Conservation (phyloP, 30 jellyfish, hydroid and myxozoan species). For the Hydractinia echinata region DNA sequence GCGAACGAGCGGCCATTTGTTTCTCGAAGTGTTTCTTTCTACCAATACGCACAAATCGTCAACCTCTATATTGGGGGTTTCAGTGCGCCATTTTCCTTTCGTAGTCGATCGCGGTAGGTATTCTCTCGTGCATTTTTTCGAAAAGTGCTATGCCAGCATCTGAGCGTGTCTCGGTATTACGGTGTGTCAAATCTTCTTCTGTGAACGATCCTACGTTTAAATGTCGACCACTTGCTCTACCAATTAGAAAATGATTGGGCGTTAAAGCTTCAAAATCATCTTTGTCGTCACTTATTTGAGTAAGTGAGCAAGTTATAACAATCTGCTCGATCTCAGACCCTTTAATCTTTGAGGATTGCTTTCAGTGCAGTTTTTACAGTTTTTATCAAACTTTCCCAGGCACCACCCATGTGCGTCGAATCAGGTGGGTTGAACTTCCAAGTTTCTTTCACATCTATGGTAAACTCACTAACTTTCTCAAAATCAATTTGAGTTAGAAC, state of each 20-base stretch:
- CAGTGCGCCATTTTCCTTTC: no score
- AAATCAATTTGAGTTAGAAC: not conserved
- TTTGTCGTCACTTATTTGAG: not conserved
- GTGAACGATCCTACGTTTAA: no score
- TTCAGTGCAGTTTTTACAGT: not conserved
- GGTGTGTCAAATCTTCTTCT: no score
- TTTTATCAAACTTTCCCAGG: conserved; percentile 1
- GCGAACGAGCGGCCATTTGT: no score
- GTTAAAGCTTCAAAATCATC: not conserved
- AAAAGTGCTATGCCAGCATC: no score
- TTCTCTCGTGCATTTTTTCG: no score
- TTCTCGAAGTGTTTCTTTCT: no score
- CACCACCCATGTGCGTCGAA: conserved; percentile 5
- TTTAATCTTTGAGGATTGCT: not conserved
- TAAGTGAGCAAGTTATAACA: not conserved
- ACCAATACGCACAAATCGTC: no score
- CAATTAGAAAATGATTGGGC: not conserved
- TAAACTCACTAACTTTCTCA: not conserved
- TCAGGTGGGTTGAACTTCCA: conserved; percentile 21
- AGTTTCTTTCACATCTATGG: not conserved
- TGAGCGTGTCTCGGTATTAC: no score
- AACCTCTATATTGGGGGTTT: no score
- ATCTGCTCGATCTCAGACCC: not conserved
- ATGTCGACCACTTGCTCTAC: no score
- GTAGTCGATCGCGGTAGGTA: no score